phyloP scores from a whole-genome alignment of 53 echinoderm and acorn worm species.

The Echinarachnius parma region DNA sequence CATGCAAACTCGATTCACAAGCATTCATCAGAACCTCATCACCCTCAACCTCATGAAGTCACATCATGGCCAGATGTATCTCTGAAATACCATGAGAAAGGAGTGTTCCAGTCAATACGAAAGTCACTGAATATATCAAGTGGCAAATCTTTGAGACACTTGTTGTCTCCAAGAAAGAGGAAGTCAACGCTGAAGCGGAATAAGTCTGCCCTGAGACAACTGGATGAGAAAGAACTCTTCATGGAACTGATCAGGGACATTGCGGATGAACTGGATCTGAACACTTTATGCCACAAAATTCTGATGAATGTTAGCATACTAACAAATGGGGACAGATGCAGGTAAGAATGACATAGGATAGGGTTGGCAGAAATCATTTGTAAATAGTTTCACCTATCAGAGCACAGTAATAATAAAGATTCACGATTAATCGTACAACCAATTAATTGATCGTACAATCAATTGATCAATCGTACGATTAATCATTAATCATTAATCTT shows the following conservation, averaged over 20 bases:
- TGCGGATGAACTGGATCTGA: slow-evolving; percentile 94
- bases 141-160: slow-evolving; percentile 62
- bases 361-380: too few relatives aligned
- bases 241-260: slow-evolving; percentile 99
- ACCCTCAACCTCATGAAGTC: slow-evolving; percentile 41
- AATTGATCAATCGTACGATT: too few relatives aligned
- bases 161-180: slow-evolving; percentile 75
- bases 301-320: slow-evolving; percentile 98
- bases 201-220: slow-evolving; percentile 82
- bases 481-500: too few relatives aligned
- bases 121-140: slow-evolving; percentile 90
- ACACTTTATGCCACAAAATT: slow-evolving; percentile 98
- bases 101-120: slow-evolving; percentile 73
- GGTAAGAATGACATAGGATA: too few relatives aligned
- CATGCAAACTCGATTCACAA: slow-evolving; percentile 50
- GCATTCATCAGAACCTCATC: slow-evolving; percentile 30
- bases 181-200: slow-evolving; percentile 81
- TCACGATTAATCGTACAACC: too few relatives aligned
- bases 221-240: slow-evolving; percentile 96
- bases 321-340: slow-evolving; percentile 98
- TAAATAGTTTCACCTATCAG: too few relatives aligned
- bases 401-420: too few relatives aligned
- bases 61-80: slow-evolving; percentile 60
- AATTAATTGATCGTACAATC: too few relatives aligned
- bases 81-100: slow-evolving; percentile 41